phyloP scores from a whole-genome alignment of 2,888 invertebrate species.

The Parasteatoda lunata region DNA sequence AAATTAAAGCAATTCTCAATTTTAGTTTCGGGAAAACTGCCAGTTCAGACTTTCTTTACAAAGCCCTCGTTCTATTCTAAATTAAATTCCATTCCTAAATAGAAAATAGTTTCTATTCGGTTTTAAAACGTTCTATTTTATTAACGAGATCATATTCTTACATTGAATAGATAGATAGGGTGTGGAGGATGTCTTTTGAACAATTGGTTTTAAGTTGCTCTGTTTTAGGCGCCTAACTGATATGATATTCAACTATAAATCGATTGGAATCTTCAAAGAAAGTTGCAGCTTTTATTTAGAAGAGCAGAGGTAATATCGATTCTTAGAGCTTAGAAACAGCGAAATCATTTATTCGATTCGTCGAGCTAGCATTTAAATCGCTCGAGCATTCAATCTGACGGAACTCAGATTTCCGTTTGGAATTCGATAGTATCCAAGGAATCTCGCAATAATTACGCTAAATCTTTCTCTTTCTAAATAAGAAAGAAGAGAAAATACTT shows the following conservation, averaged over 20 bases:
- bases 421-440: slow-evolving; percentile 30
- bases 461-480: slow-evolving; percentile 13
- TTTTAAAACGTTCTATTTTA: slow-evolving; percentile 7
- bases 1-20: no score
- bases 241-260: slow-evolving; percentile 12
- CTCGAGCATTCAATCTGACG: slow-evolving; percentile 47
- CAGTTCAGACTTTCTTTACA: slow-evolving; percentile 11
- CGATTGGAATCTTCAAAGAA: slow-evolving; percentile 47
- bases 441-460: slow-evolving; percentile 38
- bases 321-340: slow-evolving; percentile 44
- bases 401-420: slow-evolving; percentile 31
- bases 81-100: not conserved
- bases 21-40: not conserved
- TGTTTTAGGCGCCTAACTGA: slow-evolving; percentile 34
- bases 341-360: slow-evolving; percentile 56
- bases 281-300: slow-evolving; percentile 54
- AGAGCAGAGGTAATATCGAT: slow-evolving; percentile 32
- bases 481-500: no score
- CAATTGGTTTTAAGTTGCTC: slow-evolving; percentile 11
- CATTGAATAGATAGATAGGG: not conserved
- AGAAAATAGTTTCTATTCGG: not conserved
- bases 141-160: slow-evolving; percentile 17
- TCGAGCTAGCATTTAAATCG: slow-evolving; percentile 43
- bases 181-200: not conserved
- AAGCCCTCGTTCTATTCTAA: not conserved